phyloP scores from a whole-genome alignment of 2,113 vertebrate genomes.

The Epinephelus fuscoguttatus region DNA sequence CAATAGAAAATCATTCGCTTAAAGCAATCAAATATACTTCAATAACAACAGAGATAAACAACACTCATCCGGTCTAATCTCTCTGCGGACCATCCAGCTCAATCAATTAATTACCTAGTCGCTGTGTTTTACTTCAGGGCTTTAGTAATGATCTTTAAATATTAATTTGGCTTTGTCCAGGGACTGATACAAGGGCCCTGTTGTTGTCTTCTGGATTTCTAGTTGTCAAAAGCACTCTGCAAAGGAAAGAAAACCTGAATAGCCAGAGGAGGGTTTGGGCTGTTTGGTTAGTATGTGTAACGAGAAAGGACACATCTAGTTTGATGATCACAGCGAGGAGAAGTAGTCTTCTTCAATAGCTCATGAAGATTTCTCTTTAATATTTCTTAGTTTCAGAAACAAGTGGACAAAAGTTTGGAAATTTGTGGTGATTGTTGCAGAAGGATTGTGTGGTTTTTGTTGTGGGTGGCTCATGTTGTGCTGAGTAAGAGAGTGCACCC shows the following conservation, averaged over 20 bases:
- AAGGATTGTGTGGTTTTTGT: constrained; percentile 7
- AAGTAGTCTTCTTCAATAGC: neutral
- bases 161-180: constrained; percentile 91
- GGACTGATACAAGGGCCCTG: constrained; percentile 79
- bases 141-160: constrained; percentile 92
- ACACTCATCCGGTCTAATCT: constrained; percentile 81
- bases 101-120: constrained; percentile 90
- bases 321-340: constrained; percentile 26
- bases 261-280: constrained; percentile 47
- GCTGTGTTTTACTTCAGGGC: constrained; percentile 88
- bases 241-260: constrained; percentile 57
- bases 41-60: constrained; percentile 84
- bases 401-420: constrained; percentile 38
- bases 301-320: constrained; percentile 25
- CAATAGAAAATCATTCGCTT: constrained; percentile 75
- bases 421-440: constrained; percentile 28
- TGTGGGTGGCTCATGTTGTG: constrained; percentile 61
- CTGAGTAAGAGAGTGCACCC: constrained; percentile 59
- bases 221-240: constrained; percentile 48
- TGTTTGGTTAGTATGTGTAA: constrained; percentile 25
- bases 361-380: constrained; percentile 10
- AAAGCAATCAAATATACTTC: constrained; percentile 76
- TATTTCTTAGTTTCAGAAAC: constrained; percentile 28
- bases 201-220: constrained; percentile 70
- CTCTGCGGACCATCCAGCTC: constrained; percentile 74